Conservation (phyloP, 2,888 invertebrate species). For the Eupithecia dodoneata region DNA sequence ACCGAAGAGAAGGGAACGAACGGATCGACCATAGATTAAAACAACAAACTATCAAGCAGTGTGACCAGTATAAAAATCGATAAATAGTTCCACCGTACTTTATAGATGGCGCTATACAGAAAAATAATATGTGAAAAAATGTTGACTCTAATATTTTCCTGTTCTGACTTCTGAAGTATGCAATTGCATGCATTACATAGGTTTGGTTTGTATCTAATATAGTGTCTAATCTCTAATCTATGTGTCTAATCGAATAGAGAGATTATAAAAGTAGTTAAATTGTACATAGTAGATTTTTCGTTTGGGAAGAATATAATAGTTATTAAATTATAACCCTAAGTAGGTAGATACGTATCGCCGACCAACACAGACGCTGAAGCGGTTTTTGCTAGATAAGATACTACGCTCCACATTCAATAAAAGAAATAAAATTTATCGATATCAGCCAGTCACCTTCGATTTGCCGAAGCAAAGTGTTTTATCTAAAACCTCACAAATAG, state of each 20-base stretch:
- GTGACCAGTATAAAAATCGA: background rate
- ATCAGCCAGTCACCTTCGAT: conserved; percentile 60
- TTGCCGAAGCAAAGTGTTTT: conserved; percentile 62
- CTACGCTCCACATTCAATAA: conserved; percentile 39
- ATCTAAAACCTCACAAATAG: conserved; percentile 62
- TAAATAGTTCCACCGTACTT: background rate
- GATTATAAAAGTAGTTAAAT: too few species aligned
- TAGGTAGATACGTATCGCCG: background rate
- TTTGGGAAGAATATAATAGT: background rate
- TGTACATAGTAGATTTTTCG: background rate
- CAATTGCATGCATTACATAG: background rate
- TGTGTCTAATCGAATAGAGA: background rate
- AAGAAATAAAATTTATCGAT: conserved; percentile 43
- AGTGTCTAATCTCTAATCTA: background rate
- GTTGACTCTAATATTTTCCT: background rate
- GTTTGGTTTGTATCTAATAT: too few species aligned
- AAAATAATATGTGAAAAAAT: background rate
- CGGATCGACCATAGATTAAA: background rate
- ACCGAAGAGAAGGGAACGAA: background rate
- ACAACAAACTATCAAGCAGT: background rate
- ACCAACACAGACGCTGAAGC: background rate
- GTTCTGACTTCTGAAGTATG: background rate
- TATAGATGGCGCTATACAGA: background rate
- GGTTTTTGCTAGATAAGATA: conserved; percentile 43
- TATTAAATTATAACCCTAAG: background rate